Conservation (phyloP, 2,797 vertebrate species). For the Gila robusta region DNA sequence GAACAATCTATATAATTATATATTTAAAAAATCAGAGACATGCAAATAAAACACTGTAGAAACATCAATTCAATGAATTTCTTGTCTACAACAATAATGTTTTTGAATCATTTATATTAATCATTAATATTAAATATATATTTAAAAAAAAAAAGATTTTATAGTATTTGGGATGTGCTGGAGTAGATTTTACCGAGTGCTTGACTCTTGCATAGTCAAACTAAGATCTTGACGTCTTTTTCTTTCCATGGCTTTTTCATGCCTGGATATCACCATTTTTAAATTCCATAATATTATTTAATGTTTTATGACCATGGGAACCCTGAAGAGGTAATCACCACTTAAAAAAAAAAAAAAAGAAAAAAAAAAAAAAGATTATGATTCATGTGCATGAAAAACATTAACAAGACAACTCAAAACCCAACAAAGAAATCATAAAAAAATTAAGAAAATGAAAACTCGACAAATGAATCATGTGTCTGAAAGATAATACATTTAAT, state of each 20-base stretch:
- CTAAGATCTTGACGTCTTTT: no score
- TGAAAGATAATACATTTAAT: slow-evolving; percentile 65
- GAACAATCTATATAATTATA: background rate
- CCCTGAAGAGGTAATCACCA: background rate
- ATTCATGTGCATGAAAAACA: slow-evolving; percentile 29
- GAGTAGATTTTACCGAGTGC: no score
- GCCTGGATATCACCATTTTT: background rate
- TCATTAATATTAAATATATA: no score
- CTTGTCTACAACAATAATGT: background rate
- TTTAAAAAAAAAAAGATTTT: background rate
- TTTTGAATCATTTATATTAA: background rate
- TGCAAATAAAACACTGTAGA: background rate
- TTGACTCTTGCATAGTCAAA: no score
- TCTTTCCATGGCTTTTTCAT: background rate
- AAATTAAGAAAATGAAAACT: slow-evolving; percentile 38
- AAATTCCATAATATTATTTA: background rate
- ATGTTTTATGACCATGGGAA: background rate
- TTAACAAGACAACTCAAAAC: slow-evolving; percentile 14
- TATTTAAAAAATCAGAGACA: background rate
- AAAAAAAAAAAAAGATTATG: background rate
- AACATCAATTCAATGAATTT: background rate
- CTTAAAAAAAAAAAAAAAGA: no score
- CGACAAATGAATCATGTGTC: slow-evolving; percentile 25
- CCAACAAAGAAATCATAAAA: slow-evolving; percentile 9
- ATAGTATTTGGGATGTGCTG: no score